phyloP scores from a whole-genome alignment of 2,888 invertebrate genomes.

The Trisateles emortualis region DNA sequence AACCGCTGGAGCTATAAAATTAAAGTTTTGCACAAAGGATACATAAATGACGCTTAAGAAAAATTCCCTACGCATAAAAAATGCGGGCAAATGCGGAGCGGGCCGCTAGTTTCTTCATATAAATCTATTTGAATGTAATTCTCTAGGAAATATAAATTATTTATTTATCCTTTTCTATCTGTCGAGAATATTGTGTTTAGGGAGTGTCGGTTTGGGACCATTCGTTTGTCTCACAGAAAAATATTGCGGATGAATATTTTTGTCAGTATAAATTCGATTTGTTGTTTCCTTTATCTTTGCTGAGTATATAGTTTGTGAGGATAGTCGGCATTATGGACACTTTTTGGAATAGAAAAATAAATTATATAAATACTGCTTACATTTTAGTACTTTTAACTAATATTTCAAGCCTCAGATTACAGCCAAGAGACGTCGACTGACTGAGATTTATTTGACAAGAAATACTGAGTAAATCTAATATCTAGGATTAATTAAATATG shows the following conservation, averaged over 20 bases:
- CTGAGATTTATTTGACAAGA: too few species aligned
- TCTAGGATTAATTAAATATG: too few species aligned
- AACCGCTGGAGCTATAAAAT: too few species aligned
- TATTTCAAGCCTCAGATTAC: too few species aligned
- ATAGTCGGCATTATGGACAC: slow-evolving; percentile 11
- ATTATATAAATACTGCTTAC: neutral
- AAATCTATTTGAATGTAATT: slow-evolving; percentile 48
- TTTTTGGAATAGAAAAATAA: slow-evolving; percentile 9
- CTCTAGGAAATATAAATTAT: slow-evolving; percentile 49
- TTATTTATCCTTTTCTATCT: slow-evolving; percentile 44
- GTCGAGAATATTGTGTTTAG: slow-evolving; percentile 39
- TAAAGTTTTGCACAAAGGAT: too few species aligned
- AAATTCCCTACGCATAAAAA: too few species aligned
- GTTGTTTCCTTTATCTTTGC: slow-evolving; percentile 21
- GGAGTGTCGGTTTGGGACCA: slow-evolving; percentile 25
- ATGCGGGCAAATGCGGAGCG: too few species aligned
- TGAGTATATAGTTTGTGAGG: slow-evolving; percentile 16
- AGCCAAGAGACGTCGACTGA: too few species aligned
- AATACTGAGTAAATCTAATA: too few species aligned
- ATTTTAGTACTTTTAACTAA: neutral
- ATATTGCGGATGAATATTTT: slow-evolving; percentile 33
- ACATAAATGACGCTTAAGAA: too few species aligned
- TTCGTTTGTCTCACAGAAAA: slow-evolving; percentile 36
- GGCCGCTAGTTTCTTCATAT: too few species aligned
- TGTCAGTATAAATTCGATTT: slow-evolving; percentile 32